Evolutionary conservation across 2,888 invertebrate species (phyloP).

Genomic region (Conistra vaccinii): DNA sequence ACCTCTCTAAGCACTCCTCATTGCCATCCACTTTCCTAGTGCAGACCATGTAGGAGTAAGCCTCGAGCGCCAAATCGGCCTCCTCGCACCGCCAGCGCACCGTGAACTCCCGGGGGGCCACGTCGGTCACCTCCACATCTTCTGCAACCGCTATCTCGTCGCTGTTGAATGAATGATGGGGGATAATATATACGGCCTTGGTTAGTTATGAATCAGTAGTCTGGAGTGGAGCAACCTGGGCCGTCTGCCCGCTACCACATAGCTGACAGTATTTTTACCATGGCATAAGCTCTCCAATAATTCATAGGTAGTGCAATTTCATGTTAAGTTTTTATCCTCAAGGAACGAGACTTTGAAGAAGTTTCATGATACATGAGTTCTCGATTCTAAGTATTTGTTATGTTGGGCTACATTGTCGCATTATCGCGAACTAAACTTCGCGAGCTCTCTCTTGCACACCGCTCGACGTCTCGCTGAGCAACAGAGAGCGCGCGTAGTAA

Average conservation of each 20-base stretch:
- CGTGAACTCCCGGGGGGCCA: constrained; percentile 75
- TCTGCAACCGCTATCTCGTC: constrained; percentile 70
- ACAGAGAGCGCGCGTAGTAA: no score
- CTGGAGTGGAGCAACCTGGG: neutral
- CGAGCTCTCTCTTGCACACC: no score
- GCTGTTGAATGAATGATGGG: constrained; percentile 60
- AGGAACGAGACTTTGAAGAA: neutral
- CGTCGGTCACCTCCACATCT: constrained; percentile 74
- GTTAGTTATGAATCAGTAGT: neutral
- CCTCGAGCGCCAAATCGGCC: constrained; percentile 53
- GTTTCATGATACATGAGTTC: neutral
- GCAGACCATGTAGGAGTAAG: constrained; percentile 79
- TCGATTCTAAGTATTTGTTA: neutral
- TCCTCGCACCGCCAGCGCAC: constrained; percentile 81
- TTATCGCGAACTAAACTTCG: no score
- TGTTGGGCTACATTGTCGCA: no score
- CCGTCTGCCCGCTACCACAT: neutral
- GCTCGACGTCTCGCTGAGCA: no score
- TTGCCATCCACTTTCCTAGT: constrained; percentile 70
- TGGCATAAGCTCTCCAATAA: neutral
- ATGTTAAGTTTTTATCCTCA: neutral
- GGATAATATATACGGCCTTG: constrained; percentile 35
- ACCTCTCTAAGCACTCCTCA: constrained; percentile 82
- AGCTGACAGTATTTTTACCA: neutral
- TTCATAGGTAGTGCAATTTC: neutral